Conservation (phyloP, 2,113 vertebrate species). For the Pipa parva region DNA sequence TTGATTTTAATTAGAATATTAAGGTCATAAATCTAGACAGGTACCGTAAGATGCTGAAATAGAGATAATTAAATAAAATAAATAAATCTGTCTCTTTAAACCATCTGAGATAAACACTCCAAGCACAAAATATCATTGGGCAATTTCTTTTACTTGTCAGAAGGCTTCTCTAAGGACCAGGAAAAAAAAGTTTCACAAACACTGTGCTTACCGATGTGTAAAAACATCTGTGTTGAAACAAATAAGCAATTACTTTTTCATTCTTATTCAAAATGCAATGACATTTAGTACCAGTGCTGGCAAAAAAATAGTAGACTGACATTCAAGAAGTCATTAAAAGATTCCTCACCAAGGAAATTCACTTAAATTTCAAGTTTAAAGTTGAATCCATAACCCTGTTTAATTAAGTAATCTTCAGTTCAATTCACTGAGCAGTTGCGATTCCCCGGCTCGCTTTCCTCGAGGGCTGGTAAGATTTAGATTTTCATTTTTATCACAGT, state of each 20-base stretch:
- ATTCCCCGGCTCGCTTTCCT: slow-evolving; percentile 54
- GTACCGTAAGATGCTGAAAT: too few species aligned
- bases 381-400: slow-evolving; percentile 55
- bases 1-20: too few species aligned
- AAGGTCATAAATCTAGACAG: too few species aligned
- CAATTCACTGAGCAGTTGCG: slow-evolving; percentile 55
- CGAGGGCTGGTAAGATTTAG: slow-evolving; percentile 49
- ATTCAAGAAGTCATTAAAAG: slow-evolving; percentile 50
- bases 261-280: slow-evolving; percentile 48
- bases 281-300: slow-evolving; percentile 42
- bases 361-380: slow-evolving; percentile 59
- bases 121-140: slow-evolving; percentile 28
- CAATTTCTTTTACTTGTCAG: slow-evolving; percentile 34
- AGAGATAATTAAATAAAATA: too few species aligned
- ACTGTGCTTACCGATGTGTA: slow-evolving; percentile 31
- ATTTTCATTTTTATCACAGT: slow-evolving; percentile 61
- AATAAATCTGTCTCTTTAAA: background rate
- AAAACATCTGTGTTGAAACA: slow-evolving; percentile 45
- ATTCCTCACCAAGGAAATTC: slow-evolving; percentile 50
- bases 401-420: slow-evolving; percentile 62
- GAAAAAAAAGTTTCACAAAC: slow-evolving; percentile 21
- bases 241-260: slow-evolving; percentile 47
- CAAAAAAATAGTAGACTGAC: slow-evolving; percentile 45
- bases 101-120: slow-evolving; percentile 6
- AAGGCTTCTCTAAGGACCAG: slow-evolving; percentile 30